These are phyloP conservation scores for Scomber japonicus DNA, from an alignment of 2,113 vertebrate genomes.

Conservation along the genomic window DNA sequence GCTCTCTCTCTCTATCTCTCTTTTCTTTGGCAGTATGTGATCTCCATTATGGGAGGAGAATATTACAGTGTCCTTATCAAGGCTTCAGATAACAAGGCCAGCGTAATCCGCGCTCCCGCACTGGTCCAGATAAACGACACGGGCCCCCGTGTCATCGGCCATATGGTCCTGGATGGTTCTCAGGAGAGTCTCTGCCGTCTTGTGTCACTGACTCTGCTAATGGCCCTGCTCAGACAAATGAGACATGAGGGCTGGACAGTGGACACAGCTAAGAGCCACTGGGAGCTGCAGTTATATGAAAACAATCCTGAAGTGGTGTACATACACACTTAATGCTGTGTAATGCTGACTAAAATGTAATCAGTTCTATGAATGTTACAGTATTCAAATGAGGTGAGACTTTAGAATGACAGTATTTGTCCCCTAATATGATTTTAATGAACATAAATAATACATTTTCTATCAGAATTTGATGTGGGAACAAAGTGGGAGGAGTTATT, in stretches of 20 bases:
- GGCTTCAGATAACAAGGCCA: slow-evolving; percentile 54
- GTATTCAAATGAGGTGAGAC: too few relatives aligned
- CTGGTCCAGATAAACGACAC: slow-evolving; percentile 26
- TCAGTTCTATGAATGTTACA: too few relatives aligned
- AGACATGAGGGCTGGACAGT: slow-evolving; percentile 21
- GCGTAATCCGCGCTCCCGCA: slow-evolving; percentile 10
- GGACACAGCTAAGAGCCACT: not conserved
- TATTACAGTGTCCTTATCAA: slow-evolving; percentile 60
- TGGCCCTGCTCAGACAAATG: slow-evolving; percentile 36
- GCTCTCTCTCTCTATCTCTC: slow-evolving; percentile 7
- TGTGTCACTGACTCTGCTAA: slow-evolving; percentile 24
- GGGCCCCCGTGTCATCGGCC: slow-evolving; percentile 14
- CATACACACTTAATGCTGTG: not conserved
- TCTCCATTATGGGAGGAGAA: slow-evolving; percentile 52
- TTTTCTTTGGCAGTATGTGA: slow-evolving; percentile 45
- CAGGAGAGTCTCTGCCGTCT: slow-evolving; percentile 4
- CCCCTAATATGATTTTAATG: too few relatives aligned
- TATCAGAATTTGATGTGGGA: too few relatives aligned
- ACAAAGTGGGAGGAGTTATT: too few relatives aligned
- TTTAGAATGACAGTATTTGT: too few relatives aligned
- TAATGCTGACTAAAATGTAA: too few relatives aligned
- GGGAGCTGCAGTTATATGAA: not conserved
- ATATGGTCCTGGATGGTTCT: slow-evolving; percentile 46
- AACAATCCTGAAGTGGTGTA: not conserved
- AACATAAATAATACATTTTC: too few relatives aligned